Evolutionary conservation across 2,113 vertebrate species (phyloP), one percentile per base, ranked within the genome.

Genomic region (Elephas maximus): DNA sequence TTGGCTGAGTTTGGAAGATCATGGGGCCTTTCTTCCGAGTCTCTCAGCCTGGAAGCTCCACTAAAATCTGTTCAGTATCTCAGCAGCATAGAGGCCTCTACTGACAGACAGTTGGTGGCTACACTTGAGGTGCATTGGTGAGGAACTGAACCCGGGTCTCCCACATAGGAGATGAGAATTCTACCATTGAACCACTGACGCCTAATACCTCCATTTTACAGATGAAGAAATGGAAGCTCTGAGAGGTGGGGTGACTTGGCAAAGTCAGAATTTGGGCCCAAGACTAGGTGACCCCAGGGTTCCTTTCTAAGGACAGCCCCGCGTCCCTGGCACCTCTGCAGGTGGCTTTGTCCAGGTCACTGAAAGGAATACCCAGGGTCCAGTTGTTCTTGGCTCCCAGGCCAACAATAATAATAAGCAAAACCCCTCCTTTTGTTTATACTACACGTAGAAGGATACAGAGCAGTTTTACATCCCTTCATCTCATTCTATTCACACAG

Each of bases 391-490:
- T 60, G 48, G 73, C 79, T 93, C 41, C 76, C 63, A 44, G 57
- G 67, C 17, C 74, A 80, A 80, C 4, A 57, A 7, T 41, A 65
- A 30, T 67, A 20, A 51, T 41, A 77, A 88, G 23, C 18, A 87
- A 67, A 67, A 4, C 0, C 17, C 24, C 24, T 78, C 57, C 73
- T 41, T 84, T 41, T 62, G 48, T 77, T 30, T 17, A 21, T 15
- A 14, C 83, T n/a, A 23, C 17, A 18, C 51, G 57, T 6, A 6
- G 44, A 76, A 89, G 90, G 1, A 6, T 4, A 1, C 0, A 0
- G 20, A 26, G 15, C 28, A 1, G 30, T n/a, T 41, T 79, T 23
- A 41, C 5, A 26, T 3, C 33, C 12, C 2, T 26, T 8, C 45
- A 51, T 41, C 37, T 1, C 20, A 14, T 28, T 41, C 14, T 0